Evolutionary conservation across 2,113 vertebrate species (phyloP).

Genomic region (Petroica traversi): DNA sequence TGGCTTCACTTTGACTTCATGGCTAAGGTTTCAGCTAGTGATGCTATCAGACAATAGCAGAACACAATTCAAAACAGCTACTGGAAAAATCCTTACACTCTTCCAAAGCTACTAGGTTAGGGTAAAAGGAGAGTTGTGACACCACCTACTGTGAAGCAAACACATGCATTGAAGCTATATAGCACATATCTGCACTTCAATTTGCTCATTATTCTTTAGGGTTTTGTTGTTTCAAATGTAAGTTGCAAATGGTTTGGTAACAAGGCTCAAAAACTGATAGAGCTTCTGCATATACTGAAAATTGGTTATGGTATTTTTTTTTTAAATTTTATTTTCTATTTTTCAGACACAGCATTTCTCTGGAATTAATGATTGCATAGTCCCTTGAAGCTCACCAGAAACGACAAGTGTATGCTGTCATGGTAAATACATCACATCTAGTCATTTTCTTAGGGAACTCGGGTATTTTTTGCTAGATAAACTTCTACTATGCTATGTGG

Average conservation of each 20-base stretch:
- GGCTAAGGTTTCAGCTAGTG: constrained; percentile 41
- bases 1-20: constrained; percentile 37
- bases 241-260: not conserved
- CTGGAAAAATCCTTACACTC: constrained; percentile 6
- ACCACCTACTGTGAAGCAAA: not conserved
- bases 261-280: not conserved
- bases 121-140: not conserved
- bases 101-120: not conserved
- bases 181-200: not conserved
- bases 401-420: accelerated
- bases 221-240: not conserved
- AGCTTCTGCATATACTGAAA: not conserved
- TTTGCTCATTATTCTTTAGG: not conserved
- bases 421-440: not conserved
- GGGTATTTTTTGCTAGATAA: not conserved
- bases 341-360: not conserved
- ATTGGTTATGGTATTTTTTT: not conserved
- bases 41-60: constrained; percentile 26
- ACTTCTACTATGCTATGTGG: not conserved
- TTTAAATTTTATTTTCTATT: not conserved
- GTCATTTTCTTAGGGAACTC: not conserved
- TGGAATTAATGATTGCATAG: not conserved
- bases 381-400: not conserved
- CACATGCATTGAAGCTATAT: not conserved
- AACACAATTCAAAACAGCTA: not conserved